These are phyloP conservation scores for Pseudochromis fuscus DNA, from an alignment of 2,797 vertebrate species.

Conservation along the genomic window DNA sequence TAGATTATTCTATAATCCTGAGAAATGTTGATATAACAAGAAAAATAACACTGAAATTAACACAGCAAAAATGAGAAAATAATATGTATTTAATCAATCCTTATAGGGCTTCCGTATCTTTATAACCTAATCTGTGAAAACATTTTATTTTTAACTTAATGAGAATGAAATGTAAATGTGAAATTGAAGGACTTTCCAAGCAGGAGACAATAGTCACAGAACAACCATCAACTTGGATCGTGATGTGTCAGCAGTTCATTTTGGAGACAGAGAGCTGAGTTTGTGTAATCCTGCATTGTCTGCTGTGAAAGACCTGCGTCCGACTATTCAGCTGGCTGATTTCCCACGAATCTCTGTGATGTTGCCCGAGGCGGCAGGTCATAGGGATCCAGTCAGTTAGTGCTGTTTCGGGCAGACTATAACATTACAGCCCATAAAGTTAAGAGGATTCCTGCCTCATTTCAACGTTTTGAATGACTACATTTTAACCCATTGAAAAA, in stretches of 20 bases:
- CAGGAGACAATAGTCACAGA: constrained; percentile 51
- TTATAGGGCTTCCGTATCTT: too few relatives aligned
- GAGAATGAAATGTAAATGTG: not conserved
- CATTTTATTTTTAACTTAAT: not conserved
- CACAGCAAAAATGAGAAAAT: too few relatives aligned
- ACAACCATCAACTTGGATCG: constrained; percentile 62
- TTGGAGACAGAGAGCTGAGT: constrained; percentile 76
- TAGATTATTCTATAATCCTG: too few relatives aligned
- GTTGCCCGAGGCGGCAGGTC: constrained; percentile 73
- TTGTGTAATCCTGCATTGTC: constrained; percentile 83
- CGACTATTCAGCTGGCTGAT: constrained; percentile 72
- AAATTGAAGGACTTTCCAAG: constrained; percentile 35
- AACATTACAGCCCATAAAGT: constrained; percentile 55
- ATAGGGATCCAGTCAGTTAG: constrained; percentile 53
- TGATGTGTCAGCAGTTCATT: constrained; percentile 78
- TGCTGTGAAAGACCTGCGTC: constrained; percentile 73
- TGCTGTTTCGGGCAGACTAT: constrained; percentile 43
- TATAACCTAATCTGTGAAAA: not conserved
- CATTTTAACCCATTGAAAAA: constrained; percentile 54
- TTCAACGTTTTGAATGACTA: too few relatives aligned
- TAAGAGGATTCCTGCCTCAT: constrained; percentile 33
- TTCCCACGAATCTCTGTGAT: constrained; percentile 79
- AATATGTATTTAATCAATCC: too few relatives aligned
- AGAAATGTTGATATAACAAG: too few relatives aligned
- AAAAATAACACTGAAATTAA: too few relatives aligned